A percentile compares a stretch with the other conserved stretches of the same genome.
Evolutionary conservation across 1,140 invertebrate species (phyloP).

Genomic region (Andrena cerasifolii): DNA sequence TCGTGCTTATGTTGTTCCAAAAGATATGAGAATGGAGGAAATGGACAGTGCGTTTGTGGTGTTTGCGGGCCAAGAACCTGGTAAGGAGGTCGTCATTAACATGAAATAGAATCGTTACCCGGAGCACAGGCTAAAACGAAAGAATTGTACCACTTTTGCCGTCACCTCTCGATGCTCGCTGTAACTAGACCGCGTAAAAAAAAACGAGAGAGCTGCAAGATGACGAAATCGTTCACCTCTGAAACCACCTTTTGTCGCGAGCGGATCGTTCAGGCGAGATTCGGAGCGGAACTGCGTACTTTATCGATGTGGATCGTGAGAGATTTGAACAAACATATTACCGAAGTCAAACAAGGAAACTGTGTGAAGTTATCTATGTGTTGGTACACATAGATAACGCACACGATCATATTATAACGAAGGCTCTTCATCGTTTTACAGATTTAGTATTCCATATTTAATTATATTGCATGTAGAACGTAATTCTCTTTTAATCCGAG

Average conservation of each 20-base stretch:
- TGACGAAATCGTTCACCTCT: constrained; percentile 26
- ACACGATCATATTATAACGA: not conserved
- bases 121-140: constrained; percentile 47
- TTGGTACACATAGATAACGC: constrained; percentile 6
- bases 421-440: too few species aligned
- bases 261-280: constrained; percentile 38
- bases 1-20: not conserved
- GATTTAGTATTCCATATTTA: too few species aligned
- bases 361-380: not conserved
- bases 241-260: constrained; percentile 27
- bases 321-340: constrained; percentile 2
- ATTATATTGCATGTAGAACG: too few species aligned
- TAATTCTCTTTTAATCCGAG: too few species aligned
- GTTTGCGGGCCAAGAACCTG: not conserved
- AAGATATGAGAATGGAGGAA: constrained; percentile 11
- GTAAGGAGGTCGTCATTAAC: constrained; percentile 18
- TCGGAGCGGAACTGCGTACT: constrained; percentile 70
- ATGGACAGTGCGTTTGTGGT: not conserved
- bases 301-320: constrained; percentile 11
- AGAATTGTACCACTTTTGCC: constrained; percentile 61
- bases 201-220: constrained; percentile 19
- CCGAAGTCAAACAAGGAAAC: not conserved
- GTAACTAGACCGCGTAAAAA: constrained; percentile 76
- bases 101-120: constrained; percentile 55
- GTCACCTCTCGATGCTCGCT: constrained; percentile 42